Conservation (phyloP, 2,888 invertebrate genomes). For the Synergus gifuensis region DNA sequence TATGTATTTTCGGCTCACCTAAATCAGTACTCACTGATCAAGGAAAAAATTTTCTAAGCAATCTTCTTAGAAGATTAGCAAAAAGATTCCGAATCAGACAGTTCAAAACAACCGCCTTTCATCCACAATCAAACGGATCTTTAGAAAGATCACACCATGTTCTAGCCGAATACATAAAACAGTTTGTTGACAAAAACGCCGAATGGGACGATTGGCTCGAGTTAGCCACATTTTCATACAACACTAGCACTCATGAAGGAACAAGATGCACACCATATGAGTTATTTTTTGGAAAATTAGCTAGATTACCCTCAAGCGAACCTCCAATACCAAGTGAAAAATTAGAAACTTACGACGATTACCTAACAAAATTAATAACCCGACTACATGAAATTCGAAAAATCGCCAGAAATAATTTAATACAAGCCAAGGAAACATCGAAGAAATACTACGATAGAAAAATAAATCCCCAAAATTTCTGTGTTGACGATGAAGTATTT, state of each 20-base stretch:
- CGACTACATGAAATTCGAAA: slow-evolving; percentile 43
- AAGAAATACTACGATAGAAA: too few relatives aligned
- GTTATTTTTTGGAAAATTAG: too few relatives aligned
- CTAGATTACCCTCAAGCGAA: too few relatives aligned
- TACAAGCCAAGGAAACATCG: too few relatives aligned
- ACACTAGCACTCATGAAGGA: too few relatives aligned
- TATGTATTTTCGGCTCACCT: slow-evolving; percentile 53
- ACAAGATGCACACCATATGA: too few relatives aligned
- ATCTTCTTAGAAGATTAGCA: slow-evolving; percentile 49
- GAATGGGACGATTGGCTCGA: too few relatives aligned
- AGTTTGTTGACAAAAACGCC: too few relatives aligned
- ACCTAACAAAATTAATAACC: slow-evolving; percentile 45
- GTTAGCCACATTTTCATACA: too few relatives aligned
- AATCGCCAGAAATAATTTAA: too few relatives aligned
- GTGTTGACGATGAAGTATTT: too few relatives aligned
- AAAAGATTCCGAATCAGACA: slow-evolving; percentile 54
- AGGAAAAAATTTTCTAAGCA: slow-evolving; percentile 56
- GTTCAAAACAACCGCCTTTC: slow-evolving; percentile 52
- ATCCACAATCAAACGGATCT: slow-evolving; percentile 54
- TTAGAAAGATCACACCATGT: slow-evolving; percentile 55
- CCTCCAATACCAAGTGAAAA: slow-evolving; percentile 15
- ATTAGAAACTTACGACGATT: slow-evolving; percentile 48
- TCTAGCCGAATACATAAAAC: slow-evolving; percentile 48
- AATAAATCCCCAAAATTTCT: too few relatives aligned
- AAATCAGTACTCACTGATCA: slow-evolving; percentile 56